Conservation (phyloP, 2,797 vertebrate genomes). For the Eleutherodactylus coqui region DNA sequence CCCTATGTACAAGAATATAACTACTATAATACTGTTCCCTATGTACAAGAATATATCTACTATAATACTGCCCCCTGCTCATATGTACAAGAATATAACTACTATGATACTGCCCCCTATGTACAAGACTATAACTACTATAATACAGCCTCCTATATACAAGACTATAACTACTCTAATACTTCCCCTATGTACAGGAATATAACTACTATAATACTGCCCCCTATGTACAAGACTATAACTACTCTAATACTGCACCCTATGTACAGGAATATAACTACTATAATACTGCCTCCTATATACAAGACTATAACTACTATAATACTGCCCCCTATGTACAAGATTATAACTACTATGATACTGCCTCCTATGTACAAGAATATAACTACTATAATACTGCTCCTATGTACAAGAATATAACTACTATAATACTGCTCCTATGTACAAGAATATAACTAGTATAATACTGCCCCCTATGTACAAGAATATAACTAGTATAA, state of each 20-base stretch:
- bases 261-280: conserved; percentile 7
- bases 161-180: no score
- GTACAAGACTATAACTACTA: no score
- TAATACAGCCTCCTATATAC: no score
- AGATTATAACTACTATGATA: conserved; percentile 11
- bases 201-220: no score
- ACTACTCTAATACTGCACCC: background rate
- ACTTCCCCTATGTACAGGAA: no score
- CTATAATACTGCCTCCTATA: conserved; percentile 5
- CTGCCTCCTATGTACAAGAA: background rate
- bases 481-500: background rate
- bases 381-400: background rate
- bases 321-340: conserved; percentile 9
- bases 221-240: no score
- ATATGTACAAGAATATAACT: background rate
- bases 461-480: background rate
- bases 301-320: conserved; percentile 13
- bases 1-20: no score
- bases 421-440: background rate
- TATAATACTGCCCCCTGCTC: conserved; percentile 4
- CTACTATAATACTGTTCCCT: background rate
- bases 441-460: no score
- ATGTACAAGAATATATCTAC: background rate
- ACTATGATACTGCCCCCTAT: no score
- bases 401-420: background rate